Conservation (phyloP, 2,113 vertebrate species). For the Mobula hypostoma region DNA sequence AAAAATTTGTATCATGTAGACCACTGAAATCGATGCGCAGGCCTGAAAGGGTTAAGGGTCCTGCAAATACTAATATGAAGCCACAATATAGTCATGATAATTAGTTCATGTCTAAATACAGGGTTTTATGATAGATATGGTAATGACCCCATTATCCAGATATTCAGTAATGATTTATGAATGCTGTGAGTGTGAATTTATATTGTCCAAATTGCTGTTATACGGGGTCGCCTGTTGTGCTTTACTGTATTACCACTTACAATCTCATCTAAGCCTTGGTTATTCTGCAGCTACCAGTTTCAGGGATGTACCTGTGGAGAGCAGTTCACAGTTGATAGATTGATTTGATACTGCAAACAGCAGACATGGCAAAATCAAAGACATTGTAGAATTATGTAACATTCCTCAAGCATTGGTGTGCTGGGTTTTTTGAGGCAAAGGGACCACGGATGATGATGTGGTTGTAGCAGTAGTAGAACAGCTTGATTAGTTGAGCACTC, state of each 20-base stretch:
- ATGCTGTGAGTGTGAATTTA: no score
- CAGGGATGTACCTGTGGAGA: neutral
- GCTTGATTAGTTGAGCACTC: no score
- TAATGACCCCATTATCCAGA: slow-evolving; percentile 34
- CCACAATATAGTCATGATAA: neutral
- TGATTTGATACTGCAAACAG: neutral
- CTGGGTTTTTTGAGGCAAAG: neutral
- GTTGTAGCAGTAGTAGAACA: no score
- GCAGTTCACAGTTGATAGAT: neutral
- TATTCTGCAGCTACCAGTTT: neutral
- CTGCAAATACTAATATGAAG: neutral
- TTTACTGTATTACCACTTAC: neutral
- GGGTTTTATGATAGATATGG: slow-evolving; percentile 24
- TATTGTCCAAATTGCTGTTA: no score
- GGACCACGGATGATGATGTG: no score
- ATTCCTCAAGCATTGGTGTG: neutral
- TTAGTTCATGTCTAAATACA: slow-evolving; percentile 31
- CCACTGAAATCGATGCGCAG: neutral
- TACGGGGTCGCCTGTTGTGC: no score
- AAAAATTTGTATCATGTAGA: neutral
- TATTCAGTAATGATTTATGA: no score
- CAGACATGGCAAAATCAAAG: neutral
- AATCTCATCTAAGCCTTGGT: neutral
- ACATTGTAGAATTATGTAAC: neutral
- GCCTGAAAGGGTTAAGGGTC: slow-evolving; percentile 11